Percentiles rank a stretch among this genome's conserved stretches.
phyloP scores from a whole-genome alignment of 1,140 invertebrate species.

The Atopsyche davidsoni region DNA sequence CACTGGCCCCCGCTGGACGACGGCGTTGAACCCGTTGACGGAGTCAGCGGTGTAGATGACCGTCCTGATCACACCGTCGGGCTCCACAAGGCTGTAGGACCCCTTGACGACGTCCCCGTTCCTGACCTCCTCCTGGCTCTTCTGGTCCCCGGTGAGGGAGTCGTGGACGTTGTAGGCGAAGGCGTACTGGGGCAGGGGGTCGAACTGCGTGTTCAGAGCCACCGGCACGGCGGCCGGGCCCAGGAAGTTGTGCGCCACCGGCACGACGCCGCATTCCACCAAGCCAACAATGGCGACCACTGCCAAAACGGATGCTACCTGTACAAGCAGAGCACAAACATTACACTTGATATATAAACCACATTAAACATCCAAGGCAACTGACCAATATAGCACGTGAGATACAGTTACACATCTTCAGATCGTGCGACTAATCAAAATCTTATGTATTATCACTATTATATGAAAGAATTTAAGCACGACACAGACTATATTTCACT shows the following conservation, averaged over 20 bases:
- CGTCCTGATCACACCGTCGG: constrained; percentile 41
- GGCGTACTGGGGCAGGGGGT: constrained; percentile 47
- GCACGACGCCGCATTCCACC: constrained; percentile 28
- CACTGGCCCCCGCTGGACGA: constrained; percentile 32
- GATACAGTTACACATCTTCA: too few relatives aligned
- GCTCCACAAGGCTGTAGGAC: constrained; percentile 44
- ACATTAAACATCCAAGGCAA: too few relatives aligned
- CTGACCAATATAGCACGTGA: too few relatives aligned
- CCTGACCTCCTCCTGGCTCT: constrained; percentile 46
- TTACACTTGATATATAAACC: too few relatives aligned
- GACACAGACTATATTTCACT: too few relatives aligned
- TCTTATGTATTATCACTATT: too few relatives aligned
- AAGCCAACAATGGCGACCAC: constrained; percentile 17
- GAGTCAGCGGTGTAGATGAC: constrained; percentile 41
- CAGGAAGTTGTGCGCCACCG: constrained; percentile 15
- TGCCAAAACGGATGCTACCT: constrained; percentile 25
- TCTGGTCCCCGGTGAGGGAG: constrained; percentile 46
- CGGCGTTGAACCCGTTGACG: constrained; percentile 42
- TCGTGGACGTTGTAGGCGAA: constrained; percentile 49
- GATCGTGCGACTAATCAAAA: too few relatives aligned
- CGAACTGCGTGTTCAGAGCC: constrained; percentile 39
- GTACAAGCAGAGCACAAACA: too few relatives aligned
- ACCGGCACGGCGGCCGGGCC: constrained; percentile 33
- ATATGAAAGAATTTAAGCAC: too few relatives aligned
- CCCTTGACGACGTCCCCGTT: constrained; percentile 47